Base-by-base conservation (phyloP, 1,140 invertebrate species). In the Drosophila dunni region DNA sequence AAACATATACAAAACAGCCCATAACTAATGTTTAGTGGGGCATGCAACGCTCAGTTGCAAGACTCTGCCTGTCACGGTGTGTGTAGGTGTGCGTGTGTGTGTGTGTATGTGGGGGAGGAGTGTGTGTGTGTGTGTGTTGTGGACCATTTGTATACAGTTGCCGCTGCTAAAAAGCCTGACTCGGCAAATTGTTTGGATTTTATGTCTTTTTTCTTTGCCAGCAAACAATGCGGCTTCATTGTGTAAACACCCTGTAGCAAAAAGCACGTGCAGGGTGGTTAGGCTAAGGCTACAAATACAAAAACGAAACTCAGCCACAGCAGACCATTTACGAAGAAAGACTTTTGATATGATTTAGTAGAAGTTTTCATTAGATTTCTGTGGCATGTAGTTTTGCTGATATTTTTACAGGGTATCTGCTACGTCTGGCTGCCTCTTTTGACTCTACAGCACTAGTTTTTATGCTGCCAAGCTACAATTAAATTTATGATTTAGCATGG, bases 401-500 rank as follows among this genome's bases (percentile, higher is more conserved):
- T n/a, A n/a, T n/a, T n/a, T n/a, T n/a, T n/a, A 56, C 40, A 57
- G 51, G 15, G 62, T 17, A 71, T 42, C 24, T 42, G 3, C 6
- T 0, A 8, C 50, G 44, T 71, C 11, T 8, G n/a, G 15, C 0
- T 48, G 48, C 20, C 13, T 60, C 40, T 10, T 17, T 24, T 17
- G 6, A 5, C 57, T 34, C 11, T 57, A 36, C 9, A 29, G 36
- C 61, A 64, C 11, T 44, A 60, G 58, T 73, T 82, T 79, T 68
- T 69, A 17, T 54, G 51, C 45, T 65, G 75, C 36, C 54, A 57
- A 50, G 57, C 45, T 17, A 44, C 81, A 79, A 72, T 72, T 85
- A 82, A 82, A 85, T 88, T 88, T 90, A 86, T 90, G 81, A 80
- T 85, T 86, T 90, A 82, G 83, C 83, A 82, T 73, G 79, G 79